A percentile compares a stretch with the other conserved stretches of the same genome.
Conservation (phyloP, 1,140 invertebrate genomes). For the Bombus turneri region DNA sequence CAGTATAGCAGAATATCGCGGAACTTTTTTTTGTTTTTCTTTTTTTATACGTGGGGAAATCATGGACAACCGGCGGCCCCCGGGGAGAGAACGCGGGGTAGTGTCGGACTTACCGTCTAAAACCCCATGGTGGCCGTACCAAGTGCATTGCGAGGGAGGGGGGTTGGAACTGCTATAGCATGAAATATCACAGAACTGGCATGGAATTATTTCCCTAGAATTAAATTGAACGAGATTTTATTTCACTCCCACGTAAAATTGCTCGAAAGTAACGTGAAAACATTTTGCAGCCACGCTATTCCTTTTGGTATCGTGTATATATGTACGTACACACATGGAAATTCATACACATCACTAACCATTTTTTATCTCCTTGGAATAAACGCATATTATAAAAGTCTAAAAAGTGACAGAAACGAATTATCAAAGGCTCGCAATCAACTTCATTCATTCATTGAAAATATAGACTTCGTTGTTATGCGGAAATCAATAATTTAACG, state of each 20-base stretch:
- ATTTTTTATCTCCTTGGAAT: conserved; percentile 16
- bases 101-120: too few relatives aligned
- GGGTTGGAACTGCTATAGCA: too few relatives aligned
- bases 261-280: conserved; percentile 31
- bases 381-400: background rate
- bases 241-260: conserved; percentile 26
- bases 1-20: conserved; percentile 7
- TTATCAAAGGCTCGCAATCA: too few relatives aligned
- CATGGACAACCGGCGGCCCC: too few relatives aligned
- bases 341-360: background rate
- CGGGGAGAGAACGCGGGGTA: too few relatives aligned
- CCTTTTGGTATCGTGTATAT: background rate
- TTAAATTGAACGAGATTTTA: conserved; percentile 42
- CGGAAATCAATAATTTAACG: too few relatives aligned
- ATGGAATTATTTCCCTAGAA: conserved; percentile 42
- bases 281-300: conserved; percentile 11
- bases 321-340: background rate
- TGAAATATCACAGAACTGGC: conserved; percentile 5
- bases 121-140: too few relatives aligned
- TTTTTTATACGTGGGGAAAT: too few relatives aligned
- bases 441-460: too few relatives aligned
- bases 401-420: too few relatives aligned
- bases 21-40: background rate
- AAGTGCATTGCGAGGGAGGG: too few relatives aligned
- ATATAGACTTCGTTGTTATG: too few relatives aligned